Evolutionary conservation across 2,888 invertebrate species (phyloP).

Genomic region (Autographa gamma): DNA sequence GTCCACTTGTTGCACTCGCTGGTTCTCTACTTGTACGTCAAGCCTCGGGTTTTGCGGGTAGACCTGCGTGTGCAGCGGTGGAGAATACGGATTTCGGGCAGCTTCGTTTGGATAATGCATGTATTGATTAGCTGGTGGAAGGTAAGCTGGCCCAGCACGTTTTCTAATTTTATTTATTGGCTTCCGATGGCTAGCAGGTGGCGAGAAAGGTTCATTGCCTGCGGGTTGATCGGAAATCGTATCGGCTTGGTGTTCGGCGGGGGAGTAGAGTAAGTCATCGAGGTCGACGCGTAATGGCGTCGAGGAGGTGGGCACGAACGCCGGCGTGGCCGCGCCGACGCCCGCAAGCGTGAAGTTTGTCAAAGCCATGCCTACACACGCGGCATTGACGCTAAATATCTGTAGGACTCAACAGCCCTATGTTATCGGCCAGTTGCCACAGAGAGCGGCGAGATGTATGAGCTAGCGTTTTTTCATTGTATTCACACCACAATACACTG

Average conservation of each 20-base stretch:
- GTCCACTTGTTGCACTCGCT: constrained; percentile 79
- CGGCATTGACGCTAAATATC: constrained; percentile 81
- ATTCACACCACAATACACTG: constrained; percentile 71
- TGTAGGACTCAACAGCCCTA: constrained; percentile 72
- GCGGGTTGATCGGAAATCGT: constrained; percentile 61
- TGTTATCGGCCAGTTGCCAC: constrained; percentile 78
- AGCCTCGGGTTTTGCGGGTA: constrained; percentile 82
- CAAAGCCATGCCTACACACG: constrained; percentile 81
- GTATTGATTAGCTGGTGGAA: constrained; percentile 83
- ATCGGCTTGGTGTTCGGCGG: constrained; percentile 76
- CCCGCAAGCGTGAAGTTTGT: constrained; percentile 82
- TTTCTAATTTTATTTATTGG: constrained; percentile 78
- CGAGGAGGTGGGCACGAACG: constrained; percentile 73
- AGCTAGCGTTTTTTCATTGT: constrained; percentile 75
- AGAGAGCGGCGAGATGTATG: constrained; percentile 72
- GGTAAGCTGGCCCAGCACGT: constrained; percentile 83
- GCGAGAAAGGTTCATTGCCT: constrained; percentile 72
- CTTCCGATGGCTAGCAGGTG: constrained; percentile 74
- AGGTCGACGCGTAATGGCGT: constrained; percentile 76
- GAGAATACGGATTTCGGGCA: constrained; percentile 79
- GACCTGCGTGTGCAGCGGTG: constrained; percentile 78
- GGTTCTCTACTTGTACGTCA: constrained; percentile 79
- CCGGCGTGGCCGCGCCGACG: constrained; percentile 76
- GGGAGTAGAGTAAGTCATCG: constrained; percentile 83
- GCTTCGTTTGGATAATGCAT: constrained; percentile 79